Base-by-base conservation (phyloP, 2,797 vertebrate species). In the Argentina silus region DNA sequence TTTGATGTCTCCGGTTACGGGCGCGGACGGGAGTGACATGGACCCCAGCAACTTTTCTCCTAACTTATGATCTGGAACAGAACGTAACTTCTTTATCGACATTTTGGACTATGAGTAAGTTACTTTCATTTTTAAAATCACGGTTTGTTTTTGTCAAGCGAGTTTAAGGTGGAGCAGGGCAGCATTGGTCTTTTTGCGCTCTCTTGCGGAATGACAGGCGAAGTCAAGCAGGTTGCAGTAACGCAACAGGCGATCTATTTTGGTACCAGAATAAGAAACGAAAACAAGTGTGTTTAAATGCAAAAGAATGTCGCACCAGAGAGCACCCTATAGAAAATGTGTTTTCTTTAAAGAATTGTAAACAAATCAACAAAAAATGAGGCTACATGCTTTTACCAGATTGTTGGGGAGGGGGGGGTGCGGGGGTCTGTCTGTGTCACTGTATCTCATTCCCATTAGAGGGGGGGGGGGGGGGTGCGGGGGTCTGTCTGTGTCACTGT, bases 1-100 rank as follows among this genome's bases (percentile, higher is more conserved):
- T 55, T 64, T 53, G 2, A 10, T 0, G 68, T 83, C 48, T 90
- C 78, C 66, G 72, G 78, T 88, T 87, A 80, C 84, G 1, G 4
- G 66, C 43, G 45, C 70, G 17, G 45, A 10, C 55, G 42, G n/a
- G 55, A 70, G 17, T 23, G n/a, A 43, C 63, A 60, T 23, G 60
- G 56, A 80, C 50, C 19, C n/a, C 11, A 64, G 45, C 69, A 80
- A 75, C 27, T 23, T 19, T 19, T 72, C 2, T 60, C 45, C 19
- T 21, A 72, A 59, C 42, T 12, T 76, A 72, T 78, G 67, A 85
- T 75, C 8, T 53, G 45, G 23, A 60, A 14, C 27, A 75, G 23
- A 50, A 51, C 6, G 42, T 65, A 1, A 2, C 19, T 43, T 43
- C 27, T 27, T 36, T 47, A 42, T 11, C 2, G 9, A 11, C 27